Evolutionary conservation across 1,140 invertebrate species (phyloP).

Genomic region (Pentalonia nigronervosa): DNA sequence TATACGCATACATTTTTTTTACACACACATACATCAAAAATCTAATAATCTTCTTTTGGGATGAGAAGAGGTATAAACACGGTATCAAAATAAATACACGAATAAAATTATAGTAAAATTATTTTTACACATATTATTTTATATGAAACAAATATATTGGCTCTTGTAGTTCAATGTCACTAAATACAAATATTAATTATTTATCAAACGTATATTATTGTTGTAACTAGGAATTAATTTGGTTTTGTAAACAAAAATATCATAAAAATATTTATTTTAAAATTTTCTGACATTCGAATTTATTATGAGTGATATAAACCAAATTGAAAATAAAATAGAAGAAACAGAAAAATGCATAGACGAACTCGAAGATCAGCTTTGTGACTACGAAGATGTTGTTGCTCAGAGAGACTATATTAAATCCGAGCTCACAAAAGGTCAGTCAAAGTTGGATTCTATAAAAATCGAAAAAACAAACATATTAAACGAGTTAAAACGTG

Average conservation of each 20-base stretch:
- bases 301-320: neutral
- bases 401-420: neutral
- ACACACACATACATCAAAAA: no score
- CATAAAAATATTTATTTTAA: neutral
- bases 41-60: neutral
- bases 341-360: neutral
- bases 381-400: neutral
- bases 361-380: neutral
- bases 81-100: neutral
- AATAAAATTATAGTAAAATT: no score
- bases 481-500: neutral
- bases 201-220: no score
- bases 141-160: no score
- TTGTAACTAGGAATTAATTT: no score
- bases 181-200: no score
- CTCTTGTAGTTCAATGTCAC: no score
- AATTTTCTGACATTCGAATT: no score
- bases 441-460: neutral
- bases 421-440: neutral
- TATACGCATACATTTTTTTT: no score
- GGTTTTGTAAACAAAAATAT: no score
- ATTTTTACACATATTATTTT: neutral
- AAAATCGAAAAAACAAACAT: neutral
- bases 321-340: neutral
- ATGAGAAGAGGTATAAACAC: neutral